Percentiles rank a stretch among this genome's conserved stretches.
phyloP scores from a whole-genome alignment of 2,113 vertebrate species.

The Anthoscopus minutus region DNA sequence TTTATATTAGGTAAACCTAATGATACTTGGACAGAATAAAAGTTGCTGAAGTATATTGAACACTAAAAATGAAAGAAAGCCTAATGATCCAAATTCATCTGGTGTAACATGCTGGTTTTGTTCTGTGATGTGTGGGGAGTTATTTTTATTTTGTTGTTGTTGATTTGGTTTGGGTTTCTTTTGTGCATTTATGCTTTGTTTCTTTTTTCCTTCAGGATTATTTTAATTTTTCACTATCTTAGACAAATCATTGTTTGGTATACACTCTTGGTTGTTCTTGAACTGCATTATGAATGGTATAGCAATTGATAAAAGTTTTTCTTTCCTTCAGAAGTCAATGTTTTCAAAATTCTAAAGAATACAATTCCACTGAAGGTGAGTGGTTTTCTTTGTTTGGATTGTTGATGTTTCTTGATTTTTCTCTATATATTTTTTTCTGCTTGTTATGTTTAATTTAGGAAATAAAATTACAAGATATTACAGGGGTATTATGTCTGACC shows the following conservation, averaged over 20 bases:
- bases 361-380: neutral
- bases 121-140: accelerated
- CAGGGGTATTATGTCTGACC: neutral
- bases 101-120: neutral
- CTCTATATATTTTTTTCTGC: neutral
- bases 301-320: neutral
- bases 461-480: neutral
- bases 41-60: neutral
- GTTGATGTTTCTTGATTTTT: neutral
- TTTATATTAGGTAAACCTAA: neutral
- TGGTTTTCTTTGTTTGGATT: neutral
- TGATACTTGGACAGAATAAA: neutral
- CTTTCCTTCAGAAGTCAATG: neutral
- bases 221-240: neutral
- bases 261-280: neutral
- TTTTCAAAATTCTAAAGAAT: neutral
- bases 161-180: neutral
- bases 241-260: neutral
- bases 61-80: neutral
- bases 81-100: neutral
- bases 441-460: neutral
- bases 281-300: neutral
- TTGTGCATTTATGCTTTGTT: neutral
- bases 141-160: neutral
- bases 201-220: neutral